phyloP scores from a whole-genome alignment of 2,797 vertebrate species.

The Lutjanus argentimaculatus region DNA sequence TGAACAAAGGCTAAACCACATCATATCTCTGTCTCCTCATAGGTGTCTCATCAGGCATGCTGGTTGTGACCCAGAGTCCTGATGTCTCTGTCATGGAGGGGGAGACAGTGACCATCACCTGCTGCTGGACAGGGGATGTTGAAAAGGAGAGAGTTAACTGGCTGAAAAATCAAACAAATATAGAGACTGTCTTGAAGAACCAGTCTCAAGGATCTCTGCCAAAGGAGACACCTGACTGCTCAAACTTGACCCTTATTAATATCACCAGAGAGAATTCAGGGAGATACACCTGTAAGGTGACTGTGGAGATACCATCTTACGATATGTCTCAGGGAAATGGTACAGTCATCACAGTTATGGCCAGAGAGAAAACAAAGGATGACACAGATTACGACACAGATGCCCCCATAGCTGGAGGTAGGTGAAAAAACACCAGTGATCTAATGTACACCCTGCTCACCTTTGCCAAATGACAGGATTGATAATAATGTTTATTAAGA shows the following conservation, averaged over 20 bases:
- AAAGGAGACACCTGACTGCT: background rate
- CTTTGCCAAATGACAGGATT: no score
- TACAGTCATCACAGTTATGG: slow-evolving; percentile 60
- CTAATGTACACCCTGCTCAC: no score
- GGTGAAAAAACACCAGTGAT: no score
- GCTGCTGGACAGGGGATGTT: slow-evolving; percentile 4
- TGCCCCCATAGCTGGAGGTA: no score
- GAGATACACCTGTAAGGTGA: slow-evolving; percentile 75
- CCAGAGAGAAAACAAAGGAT: background rate
- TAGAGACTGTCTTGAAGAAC: fast-evolving
- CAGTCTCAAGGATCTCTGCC: fast-evolving
- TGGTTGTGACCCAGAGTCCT: slow-evolving; percentile 45
- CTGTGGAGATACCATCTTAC: slow-evolving; percentile 52
- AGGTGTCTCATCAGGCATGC: slow-evolving; percentile 26
- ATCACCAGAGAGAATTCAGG: slow-evolving; percentile 55
- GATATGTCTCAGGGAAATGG: background rate
- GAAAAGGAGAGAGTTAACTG: fast-evolving
- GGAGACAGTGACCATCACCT: slow-evolving; percentile 13
- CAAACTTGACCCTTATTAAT: slow-evolving; percentile 27
- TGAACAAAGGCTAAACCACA: no score
- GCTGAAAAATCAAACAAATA: background rate
- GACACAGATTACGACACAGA: no score
- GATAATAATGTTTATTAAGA: no score
- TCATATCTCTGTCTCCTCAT: background rate
- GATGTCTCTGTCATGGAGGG: slow-evolving; percentile 38